These are phyloP conservation scores for Periplaneta americana DNA, from an alignment of 1,140 invertebrate genomes.

Conservation along the genomic window DNA sequence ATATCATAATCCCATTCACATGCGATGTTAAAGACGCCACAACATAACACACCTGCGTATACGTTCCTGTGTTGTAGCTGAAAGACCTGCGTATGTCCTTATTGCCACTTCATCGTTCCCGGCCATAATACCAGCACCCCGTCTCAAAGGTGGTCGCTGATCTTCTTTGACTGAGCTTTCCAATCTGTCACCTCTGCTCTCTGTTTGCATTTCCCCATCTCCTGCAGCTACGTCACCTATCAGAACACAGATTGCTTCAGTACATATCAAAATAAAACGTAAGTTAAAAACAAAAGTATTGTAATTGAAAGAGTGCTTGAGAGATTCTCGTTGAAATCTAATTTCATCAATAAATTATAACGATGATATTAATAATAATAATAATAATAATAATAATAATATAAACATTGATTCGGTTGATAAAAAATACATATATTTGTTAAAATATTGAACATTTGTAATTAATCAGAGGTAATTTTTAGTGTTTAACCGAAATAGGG, in stretches of 20 bases:
- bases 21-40: neutral
- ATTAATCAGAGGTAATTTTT: too few species aligned
- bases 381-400: too few species aligned
- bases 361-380: too few species aligned
- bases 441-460: too few species aligned
- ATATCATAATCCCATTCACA: neutral
- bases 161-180: neutral
- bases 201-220: neutral
- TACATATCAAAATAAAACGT: too few species aligned
- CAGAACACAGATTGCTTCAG: neutral
- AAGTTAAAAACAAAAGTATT: too few species aligned
- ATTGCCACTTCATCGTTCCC: conserved; percentile 21
- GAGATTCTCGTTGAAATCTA: too few species aligned
- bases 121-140: neutral
- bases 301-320: too few species aligned
- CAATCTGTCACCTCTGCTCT: neutral
- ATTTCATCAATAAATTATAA: too few species aligned
- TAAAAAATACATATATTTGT: too few species aligned
- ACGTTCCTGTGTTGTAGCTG: conserved; percentile 53
- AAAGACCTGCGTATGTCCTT: conserved; percentile 50
- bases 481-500: too few species aligned
- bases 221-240: neutral
- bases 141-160: neutral
- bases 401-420: too few species aligned
- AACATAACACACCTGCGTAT: conserved; percentile 42